phyloP scores from a whole-genome alignment of 2,888 invertebrate species.

The Leucoptera coffeella region DNA sequence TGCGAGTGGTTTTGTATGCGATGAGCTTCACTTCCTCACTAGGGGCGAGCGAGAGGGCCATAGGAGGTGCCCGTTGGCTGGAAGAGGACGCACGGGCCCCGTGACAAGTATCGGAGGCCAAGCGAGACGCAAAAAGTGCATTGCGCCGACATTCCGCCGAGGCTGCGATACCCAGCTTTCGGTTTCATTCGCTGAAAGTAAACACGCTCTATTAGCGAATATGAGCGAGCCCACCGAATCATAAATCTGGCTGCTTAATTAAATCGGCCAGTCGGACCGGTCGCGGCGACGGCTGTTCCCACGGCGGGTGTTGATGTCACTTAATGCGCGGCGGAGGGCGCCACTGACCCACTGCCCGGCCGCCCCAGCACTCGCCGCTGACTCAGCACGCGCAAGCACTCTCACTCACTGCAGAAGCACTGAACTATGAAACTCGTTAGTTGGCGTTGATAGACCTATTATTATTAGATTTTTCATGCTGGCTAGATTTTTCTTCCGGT shows the following conservation, averaged over 20 bases:
- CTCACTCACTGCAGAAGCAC: too few relatives aligned
- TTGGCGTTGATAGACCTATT: too few relatives aligned
- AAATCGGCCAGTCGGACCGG: constrained; percentile 33
- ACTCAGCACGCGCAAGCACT: constrained; percentile 24
- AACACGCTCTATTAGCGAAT: constrained; percentile 7
- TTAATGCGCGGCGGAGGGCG: constrained; percentile 22
- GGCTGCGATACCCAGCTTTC: constrained; percentile 34
- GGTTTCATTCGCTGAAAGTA: constrained; percentile 23
- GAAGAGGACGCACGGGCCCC: constrained; percentile 14
- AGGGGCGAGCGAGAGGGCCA: constrained; percentile 8
- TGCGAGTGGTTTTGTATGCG: too few relatives aligned
- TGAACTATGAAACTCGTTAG: too few relatives aligned
- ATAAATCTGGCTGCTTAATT: constrained; percentile 11
- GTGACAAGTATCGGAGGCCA: constrained; percentile 19
- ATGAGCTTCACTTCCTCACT: too few relatives aligned
- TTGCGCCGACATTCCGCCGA: constrained; percentile 44
- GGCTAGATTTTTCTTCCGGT: too few relatives aligned
- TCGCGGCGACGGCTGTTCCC: constrained; percentile 38
- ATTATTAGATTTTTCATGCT: too few relatives aligned
- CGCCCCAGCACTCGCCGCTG: too few relatives aligned
- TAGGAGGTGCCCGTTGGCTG: constrained; percentile 4
- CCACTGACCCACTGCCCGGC: constrained; percentile 33
- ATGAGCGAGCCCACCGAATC: constrained; percentile 1
- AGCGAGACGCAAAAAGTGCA: constrained; percentile 28
- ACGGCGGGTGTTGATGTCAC: constrained; percentile 48